phyloP scores from a whole-genome alignment of 2,888 invertebrate species.

The Chrysopilus asiliformis region DNA sequence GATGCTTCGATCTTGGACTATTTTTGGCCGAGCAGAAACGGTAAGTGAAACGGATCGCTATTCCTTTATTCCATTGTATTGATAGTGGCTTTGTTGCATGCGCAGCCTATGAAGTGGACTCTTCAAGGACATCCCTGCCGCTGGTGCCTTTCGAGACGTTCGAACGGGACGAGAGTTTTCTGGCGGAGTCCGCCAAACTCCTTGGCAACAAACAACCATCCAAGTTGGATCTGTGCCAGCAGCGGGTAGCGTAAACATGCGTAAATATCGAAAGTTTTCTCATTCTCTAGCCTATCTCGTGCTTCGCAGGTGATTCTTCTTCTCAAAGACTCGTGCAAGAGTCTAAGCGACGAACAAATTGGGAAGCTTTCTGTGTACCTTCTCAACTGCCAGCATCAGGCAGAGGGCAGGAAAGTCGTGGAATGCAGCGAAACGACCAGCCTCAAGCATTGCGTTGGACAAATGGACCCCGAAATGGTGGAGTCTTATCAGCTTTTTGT shows the following conservation, averaged over 20 bases:
- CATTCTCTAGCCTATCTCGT: background rate
- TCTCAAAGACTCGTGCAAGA: constrained; percentile 43
- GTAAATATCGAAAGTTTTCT: background rate
- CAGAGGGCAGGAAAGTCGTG: constrained; percentile 45
- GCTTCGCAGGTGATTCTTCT: constrained; percentile 50
- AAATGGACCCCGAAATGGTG: constrained; percentile 54
- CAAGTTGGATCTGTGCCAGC: constrained; percentile 48
- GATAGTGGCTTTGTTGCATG: no score
- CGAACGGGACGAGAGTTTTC: constrained; percentile 45
- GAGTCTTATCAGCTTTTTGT: constrained; percentile 55
- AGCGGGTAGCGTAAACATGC: constrained; percentile 35
- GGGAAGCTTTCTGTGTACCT: constrained; percentile 52
- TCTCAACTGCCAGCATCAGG: constrained; percentile 51
- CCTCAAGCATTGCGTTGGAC: constrained; percentile 39
- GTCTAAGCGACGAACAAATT: constrained; percentile 48
- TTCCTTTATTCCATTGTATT: no score
- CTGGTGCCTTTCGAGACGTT: constrained; percentile 41
- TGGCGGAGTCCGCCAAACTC: constrained; percentile 45
- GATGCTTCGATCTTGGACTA: constrained; percentile 8
- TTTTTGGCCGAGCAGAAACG: constrained; percentile 10
- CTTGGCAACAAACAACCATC: constrained; percentile 42
- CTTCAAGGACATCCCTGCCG: constrained; percentile 4
- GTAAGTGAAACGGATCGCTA: background rate
- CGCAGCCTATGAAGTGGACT: no score
- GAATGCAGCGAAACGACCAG: constrained; percentile 47